Evolutionary conservation across 2,113 vertebrate species (phyloP), one percentile per base, ranked within the genome.

Genomic region (Nettapus auritus): DNA sequence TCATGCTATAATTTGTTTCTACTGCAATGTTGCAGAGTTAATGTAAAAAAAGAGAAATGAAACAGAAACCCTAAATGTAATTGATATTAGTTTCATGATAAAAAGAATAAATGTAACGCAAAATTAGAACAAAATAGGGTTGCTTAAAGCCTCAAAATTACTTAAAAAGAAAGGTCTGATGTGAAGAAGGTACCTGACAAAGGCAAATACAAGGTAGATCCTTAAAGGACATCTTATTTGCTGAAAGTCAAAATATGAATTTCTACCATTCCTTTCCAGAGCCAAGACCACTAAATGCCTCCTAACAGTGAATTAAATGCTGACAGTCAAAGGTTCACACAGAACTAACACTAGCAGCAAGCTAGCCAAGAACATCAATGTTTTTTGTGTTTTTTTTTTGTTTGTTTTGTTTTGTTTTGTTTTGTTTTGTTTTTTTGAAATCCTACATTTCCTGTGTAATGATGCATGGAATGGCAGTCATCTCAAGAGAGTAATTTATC

Each of bases 361-460:
- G 55, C 31, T 48, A 88, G 55, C 76, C 80, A 88, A 88, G n/a
- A 95, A 70, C 57, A 90, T 62, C 4, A 22, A 18, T 57, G 36
- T 46, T 86, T 82, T 91, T 40, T 40, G n/a, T 40, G 4, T 40
- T 40, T 40, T 40, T 40, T n/a, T n/a, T n/a, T n/a, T n/a, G n/a
- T n/a, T 40, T 38, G 38, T 38, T 38, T 40, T 40, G 12, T 40
- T 46, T 86, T 82, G n/a, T n/a, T n/a, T n/a, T n/a, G n/a, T n/a
- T n/a, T 40, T 38, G 38, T 38, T 38, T 40, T 40, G 12, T 40
- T 46, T 86, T 82, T 91, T 69, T 0, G 0, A 88, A 93, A 91
- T 80, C 68, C n/a, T 22, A 63, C 46, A 83, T 88, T 93, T 95
- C 63, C 76, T 67, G 59, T 50, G 59, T 67, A 93, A 93, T 31